Conservation (phyloP, 2,797 vertebrate genomes). For the Gallinago solitaria region DNA sequence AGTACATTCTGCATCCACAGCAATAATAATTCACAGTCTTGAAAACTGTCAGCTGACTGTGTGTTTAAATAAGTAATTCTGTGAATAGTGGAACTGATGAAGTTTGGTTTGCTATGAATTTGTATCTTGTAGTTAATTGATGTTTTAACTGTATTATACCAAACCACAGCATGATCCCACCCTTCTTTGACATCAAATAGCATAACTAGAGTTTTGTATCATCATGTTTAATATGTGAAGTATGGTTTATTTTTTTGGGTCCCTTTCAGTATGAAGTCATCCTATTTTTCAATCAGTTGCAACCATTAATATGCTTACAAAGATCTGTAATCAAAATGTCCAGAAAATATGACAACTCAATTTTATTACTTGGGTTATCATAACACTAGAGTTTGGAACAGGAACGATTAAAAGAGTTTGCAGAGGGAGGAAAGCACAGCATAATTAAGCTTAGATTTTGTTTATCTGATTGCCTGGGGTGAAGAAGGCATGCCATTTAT, state of each 20-base stretch:
- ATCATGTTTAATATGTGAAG: background rate
- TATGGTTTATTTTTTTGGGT: background rate
- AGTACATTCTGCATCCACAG: background rate
- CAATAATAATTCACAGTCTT: background rate
- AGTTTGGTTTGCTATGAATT: background rate
- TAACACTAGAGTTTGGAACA: background rate
- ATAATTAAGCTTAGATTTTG: constrained; percentile 44
- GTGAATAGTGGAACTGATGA: background rate
- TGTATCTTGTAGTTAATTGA: background rate
- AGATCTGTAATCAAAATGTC: background rate
- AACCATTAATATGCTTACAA: background rate
- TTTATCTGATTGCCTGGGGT: constrained; percentile 22
- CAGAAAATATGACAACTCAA: background rate
- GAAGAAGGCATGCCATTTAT: constrained; percentile 21
- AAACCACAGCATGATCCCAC: background rate
- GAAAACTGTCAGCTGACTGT: background rate
- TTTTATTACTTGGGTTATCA: background rate
- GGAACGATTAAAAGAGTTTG: constrained; percentile 11
- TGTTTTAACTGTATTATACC: background rate
- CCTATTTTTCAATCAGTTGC: background rate
- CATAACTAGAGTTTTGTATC: background rate
- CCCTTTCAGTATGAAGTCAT: background rate
- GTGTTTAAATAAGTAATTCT: background rate
- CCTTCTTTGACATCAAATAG: background rate
- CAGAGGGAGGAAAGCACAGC: background rate